Evolutionary conservation across 2,113 vertebrate species (phyloP), one percentile per base, ranked within the genome.

Genomic region (Saccopteryx bilineata): DNA sequence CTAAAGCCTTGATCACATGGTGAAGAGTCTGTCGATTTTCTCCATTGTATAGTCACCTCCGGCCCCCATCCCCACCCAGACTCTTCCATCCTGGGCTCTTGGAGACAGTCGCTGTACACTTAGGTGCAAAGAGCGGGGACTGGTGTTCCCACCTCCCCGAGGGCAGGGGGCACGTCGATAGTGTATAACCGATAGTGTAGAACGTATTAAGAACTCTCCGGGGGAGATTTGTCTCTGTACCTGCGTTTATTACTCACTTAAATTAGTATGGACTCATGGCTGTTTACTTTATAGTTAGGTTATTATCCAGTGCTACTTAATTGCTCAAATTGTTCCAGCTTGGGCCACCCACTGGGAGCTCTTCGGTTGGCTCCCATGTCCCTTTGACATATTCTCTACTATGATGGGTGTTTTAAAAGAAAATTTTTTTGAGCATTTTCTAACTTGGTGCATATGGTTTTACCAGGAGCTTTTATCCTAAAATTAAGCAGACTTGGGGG

Each of bases 401-500:
- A 15, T 2, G 6, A 2, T 13, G 48, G 19, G 5, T 2, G 46
- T 23, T 60, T 48, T 1, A 39, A 39, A 39, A 39, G 39, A 39
- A 39, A 39, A 63, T 28, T 9, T 52, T 61, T 7, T 14, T 56
- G 33, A 78, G 69, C 46, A 69, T n/a, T 90, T 92, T 46, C 52
- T 91, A 58, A 33, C 39, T 71, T 72, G 58, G 33, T 63, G 9
- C 7, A 4, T 48, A 18, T 15, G 54, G 24, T 69, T 90, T 63
- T 24, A 87, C 39, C 10, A 13, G 3, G 0, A 93, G 54, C 21
- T 21, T 88, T 58, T 54, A 66, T 52, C 82, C 26, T 75, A 83
- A 90, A 87, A 75, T 68, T 65, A 84, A 95, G 33, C 15, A 54
- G 66, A 50, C 74, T 66, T 50, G n/a, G 68, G n/a, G 4, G 10